A percentile compares a stretch with the other conserved stretches of the same genome.
Evolutionary conservation across 2,113 vertebrate genomes (phyloP).

Genomic region (Seriola rivoliana): DNA sequence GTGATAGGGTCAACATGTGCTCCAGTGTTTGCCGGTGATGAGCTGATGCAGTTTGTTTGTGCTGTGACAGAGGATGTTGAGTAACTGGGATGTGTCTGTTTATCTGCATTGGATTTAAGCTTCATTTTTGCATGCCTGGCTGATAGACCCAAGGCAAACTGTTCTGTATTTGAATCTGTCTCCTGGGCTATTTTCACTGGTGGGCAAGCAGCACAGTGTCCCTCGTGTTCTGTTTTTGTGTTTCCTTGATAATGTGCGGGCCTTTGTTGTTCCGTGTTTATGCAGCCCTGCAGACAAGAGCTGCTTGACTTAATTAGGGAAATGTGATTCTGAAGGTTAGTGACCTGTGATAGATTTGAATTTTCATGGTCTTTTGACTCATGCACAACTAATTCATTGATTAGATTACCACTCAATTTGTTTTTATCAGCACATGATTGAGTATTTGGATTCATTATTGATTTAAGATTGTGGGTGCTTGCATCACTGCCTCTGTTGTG

Average conservation of each 20-base stretch:
- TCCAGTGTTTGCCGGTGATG: constrained; percentile 11
- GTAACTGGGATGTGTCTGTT: constrained; percentile 40
- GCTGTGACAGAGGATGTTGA: constrained; percentile 17
- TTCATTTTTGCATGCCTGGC: constrained; percentile 45
- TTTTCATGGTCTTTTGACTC: constrained; percentile 50
- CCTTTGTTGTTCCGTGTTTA: constrained; percentile 66
- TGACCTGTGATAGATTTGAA: constrained; percentile 62
- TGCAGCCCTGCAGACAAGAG: constrained; percentile 62
- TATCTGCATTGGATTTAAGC: constrained; percentile 42
- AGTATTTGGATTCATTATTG: constrained; percentile 1
- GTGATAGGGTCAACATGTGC: not conserved
- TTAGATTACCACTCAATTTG: constrained; percentile 49
- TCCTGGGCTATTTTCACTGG: constrained; percentile 41
- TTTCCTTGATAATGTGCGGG: constrained; percentile 56
- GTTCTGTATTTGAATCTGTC: constrained; percentile 51
- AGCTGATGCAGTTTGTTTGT: constrained; percentile 35
- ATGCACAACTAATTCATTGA: constrained; percentile 39
- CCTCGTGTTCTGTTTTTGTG: constrained; percentile 39
- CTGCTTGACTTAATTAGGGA: constrained; percentile 70
- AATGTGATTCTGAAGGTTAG: constrained; percentile 62
- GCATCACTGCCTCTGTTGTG: constrained; percentile 15
- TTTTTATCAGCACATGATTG: constrained; percentile 21
- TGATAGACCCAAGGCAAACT: constrained; percentile 45
- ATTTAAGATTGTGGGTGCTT: not conserved
- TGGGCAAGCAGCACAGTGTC: constrained; percentile 45